phyloP scores from a whole-genome alignment of 2,113 vertebrate species.

The Stigmatopora nigra region DNA sequence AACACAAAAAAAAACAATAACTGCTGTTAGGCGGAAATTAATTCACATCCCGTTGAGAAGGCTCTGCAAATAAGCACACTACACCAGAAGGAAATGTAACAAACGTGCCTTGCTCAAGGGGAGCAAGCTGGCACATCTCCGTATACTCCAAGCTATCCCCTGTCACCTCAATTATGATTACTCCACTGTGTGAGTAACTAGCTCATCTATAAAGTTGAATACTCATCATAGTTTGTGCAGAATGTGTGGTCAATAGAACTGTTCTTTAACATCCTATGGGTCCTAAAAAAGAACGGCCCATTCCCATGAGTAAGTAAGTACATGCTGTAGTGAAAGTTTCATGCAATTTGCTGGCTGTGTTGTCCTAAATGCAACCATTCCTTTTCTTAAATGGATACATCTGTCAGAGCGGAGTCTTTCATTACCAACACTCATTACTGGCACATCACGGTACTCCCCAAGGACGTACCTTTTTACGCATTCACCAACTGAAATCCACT shows the following conservation, averaged over 20 bases:
- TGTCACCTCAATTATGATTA: not conserved
- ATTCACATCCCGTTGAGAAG: not conserved
- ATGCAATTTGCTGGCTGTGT: constrained; percentile 73
- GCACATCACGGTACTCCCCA: constrained; percentile 63
- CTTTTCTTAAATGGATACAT: constrained; percentile 77
- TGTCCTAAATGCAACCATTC: constrained; percentile 75
- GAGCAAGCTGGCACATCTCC: not conserved
- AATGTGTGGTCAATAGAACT: constrained; percentile 66
- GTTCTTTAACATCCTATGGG: constrained; percentile 50
- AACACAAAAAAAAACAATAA: not conserved
- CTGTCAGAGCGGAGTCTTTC: constrained; percentile 76
- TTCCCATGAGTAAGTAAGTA: constrained; percentile 67
- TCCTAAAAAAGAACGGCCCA: constrained; percentile 51
- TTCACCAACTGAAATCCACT: constrained; percentile 69
- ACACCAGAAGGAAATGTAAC: not conserved
- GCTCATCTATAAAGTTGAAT: not conserved
- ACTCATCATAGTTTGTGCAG: constrained; percentile 43
- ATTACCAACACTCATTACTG: constrained; percentile 76
- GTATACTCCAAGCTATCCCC: not conserved
- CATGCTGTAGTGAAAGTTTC: constrained; percentile 64
- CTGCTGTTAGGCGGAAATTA: not conserved
- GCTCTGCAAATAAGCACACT: not conserved
- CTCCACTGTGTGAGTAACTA: not conserved
- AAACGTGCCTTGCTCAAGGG: not conserved
- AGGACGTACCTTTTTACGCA: constrained; percentile 72